Percentiles rank a stretch among this genome's conserved stretches.
These are phyloP conservation scores for Alloplasta piceator DNA, from an alignment of 2,888 invertebrate genomes.

Conservation along the genomic window DNA sequence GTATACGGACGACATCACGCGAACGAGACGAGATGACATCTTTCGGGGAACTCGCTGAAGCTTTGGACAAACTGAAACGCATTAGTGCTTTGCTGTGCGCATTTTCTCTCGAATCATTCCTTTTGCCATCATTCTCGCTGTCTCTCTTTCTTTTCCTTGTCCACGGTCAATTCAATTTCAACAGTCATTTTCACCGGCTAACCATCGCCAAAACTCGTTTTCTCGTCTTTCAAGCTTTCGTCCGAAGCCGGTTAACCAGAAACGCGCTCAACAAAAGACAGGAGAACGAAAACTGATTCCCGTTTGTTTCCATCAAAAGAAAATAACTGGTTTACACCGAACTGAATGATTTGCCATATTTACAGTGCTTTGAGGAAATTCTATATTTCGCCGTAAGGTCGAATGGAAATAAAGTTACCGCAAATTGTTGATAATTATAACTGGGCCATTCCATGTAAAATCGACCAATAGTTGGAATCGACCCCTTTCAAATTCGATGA, in stretches of 20 bases:
- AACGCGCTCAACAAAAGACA: conserved; percentile 23
- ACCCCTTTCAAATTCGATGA: too few relatives aligned
- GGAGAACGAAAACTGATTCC: neutral
- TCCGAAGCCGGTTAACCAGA: neutral
- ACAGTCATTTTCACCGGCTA: conserved; percentile 64
- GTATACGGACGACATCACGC: conserved; percentile 49
- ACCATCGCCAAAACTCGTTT: neutral
- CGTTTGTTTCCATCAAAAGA: too few relatives aligned
- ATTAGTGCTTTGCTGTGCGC: conserved; percentile 62
- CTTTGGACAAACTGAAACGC: conserved; percentile 59
- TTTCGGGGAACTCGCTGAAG: conserved; percentile 56
- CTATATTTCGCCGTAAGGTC: too few relatives aligned
- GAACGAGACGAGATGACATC: conserved; percentile 60
- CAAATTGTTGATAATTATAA: too few relatives aligned
- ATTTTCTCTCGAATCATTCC: conserved; percentile 46
- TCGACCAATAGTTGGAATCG: too few relatives aligned
- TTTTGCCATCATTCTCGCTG: conserved; percentile 20
- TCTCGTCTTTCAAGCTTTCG: neutral
- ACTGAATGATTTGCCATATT: too few relatives aligned
- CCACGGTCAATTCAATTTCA: conserved; percentile 70
- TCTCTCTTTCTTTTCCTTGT: conserved; percentile 10
- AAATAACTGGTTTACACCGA: too few relatives aligned
- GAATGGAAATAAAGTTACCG: too few relatives aligned
- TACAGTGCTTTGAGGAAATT: too few relatives aligned
- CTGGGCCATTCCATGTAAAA: too few relatives aligned